These are phyloP conservation scores for Heterodera carotae DNA, from an alignment of 1,140 invertebrate species.

Conservation along the genomic window DNA sequence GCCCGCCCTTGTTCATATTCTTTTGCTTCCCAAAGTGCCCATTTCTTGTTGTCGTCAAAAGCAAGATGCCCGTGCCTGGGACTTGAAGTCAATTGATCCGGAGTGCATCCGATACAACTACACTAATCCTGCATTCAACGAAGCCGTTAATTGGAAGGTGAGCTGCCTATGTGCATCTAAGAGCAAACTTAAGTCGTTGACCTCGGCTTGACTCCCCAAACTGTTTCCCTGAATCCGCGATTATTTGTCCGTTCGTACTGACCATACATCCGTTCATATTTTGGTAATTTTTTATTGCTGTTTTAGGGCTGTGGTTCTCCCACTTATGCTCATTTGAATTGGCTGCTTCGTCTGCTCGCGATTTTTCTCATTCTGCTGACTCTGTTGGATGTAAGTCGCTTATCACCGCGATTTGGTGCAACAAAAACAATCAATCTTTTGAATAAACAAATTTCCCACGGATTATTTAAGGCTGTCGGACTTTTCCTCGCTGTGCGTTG, in stretches of 20 bases:
- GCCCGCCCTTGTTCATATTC: too few relatives aligned
- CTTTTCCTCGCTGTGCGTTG: slow-evolving; percentile 8
- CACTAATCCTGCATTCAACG: slow-evolving; percentile 52
- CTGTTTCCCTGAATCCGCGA: too few relatives aligned
- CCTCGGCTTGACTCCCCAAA: too few relatives aligned
- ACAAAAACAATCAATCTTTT: too few relatives aligned
- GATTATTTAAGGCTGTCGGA: not conserved
- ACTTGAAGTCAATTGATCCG: slow-evolving; percentile 56
- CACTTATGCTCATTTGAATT: slow-evolving; percentile 19
- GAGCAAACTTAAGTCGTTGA: too few relatives aligned
- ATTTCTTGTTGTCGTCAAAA: slow-evolving; percentile 60
- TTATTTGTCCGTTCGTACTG: too few relatives aligned
- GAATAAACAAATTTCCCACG: too few relatives aligned
- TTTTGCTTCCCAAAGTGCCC: slow-evolving; percentile 51
- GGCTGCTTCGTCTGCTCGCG: slow-evolving; percentile 2
- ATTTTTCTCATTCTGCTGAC: not conserved
- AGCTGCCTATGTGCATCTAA: not conserved
- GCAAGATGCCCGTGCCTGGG: slow-evolving; percentile 59
- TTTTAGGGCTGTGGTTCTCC: slow-evolving; percentile 32
- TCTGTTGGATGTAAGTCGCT: not conserved
- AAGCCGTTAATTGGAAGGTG: slow-evolving; percentile 48
- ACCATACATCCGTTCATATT: too few relatives aligned
- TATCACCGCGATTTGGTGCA: too few relatives aligned
- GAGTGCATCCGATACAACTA: slow-evolving; percentile 64
- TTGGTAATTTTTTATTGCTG: not conserved